These are phyloP conservation scores for Magallana gigas DNA, from an alignment of 1,140 invertebrate genomes.

Conservation along the genomic window DNA sequence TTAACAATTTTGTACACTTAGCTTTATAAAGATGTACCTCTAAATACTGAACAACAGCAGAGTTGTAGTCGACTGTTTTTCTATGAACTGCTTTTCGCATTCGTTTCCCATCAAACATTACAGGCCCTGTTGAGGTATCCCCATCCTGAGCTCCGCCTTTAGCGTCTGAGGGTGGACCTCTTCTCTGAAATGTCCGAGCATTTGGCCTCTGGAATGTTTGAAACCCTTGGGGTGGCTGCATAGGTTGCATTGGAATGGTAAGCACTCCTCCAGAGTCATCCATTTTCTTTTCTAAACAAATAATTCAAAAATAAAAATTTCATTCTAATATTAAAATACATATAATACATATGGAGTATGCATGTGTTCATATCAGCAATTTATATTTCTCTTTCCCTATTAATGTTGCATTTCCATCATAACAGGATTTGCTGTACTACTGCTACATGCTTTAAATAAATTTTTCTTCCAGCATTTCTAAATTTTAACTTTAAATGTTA, in stretches of 20 bases:
- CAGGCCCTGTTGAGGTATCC: slow-evolving; percentile 20
- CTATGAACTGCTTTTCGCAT: slow-evolving; percentile 97
- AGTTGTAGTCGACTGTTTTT: slow-evolving; percentile 99
- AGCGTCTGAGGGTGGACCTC: background rate
- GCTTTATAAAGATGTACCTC: slow-evolving; percentile 83
- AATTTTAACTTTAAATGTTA: too few species aligned
- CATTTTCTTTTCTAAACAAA: background rate
- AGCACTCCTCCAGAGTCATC: slow-evolving; percentile 26
- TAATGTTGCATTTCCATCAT: too few species aligned
- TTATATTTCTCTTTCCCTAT: too few species aligned
- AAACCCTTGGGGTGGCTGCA: background rate
- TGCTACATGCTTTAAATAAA: too few species aligned
- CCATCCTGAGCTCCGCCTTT: background rate
- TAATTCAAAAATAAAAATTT: too few species aligned
- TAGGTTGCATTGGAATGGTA: slow-evolving; percentile 11
- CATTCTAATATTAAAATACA: too few species aligned
- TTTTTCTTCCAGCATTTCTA: too few species aligned
- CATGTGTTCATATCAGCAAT: too few species aligned
- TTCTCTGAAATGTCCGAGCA: slow-evolving; percentile 14
- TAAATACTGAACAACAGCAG: slow-evolving; percentile 94
- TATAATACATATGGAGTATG: too few species aligned
- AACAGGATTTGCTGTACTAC: too few species aligned
- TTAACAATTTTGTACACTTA: too few species aligned
- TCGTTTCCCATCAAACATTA: slow-evolving; percentile 87
- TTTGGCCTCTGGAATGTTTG: background rate